Base-by-base conservation (phyloP, 2,113 vertebrate species). In the Natator depressus region DNA sequence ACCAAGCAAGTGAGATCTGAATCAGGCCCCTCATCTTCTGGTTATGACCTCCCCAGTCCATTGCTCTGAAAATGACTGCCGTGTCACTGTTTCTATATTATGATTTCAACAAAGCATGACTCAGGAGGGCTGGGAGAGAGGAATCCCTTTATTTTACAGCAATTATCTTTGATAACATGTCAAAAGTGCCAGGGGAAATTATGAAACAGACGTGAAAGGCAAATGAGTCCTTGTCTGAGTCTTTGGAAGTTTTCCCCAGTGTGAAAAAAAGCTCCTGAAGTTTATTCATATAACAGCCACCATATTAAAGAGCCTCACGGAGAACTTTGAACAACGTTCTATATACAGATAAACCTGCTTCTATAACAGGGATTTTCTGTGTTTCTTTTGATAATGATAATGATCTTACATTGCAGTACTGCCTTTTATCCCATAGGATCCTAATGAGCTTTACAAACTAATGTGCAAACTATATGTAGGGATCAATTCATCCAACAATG, bases 321-420 rank as follows among this genome's bases (percentile, higher is more conserved):
- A 79, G 57, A 95, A 93, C 96, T 96, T 97, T 96, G 97, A 97
- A 93, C 95, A 94, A 94, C 96, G 90, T 91, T 95, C 95, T 92
- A 95, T 90, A 93, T 35, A 80, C 94, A 96, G 96, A 97, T 92
- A 96, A 93, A 97, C 95, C 95, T 96, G 96, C 95, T 94, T 97
- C 95, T 95, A 31, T 55, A 95, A 96, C 97, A 95, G 94, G 93
- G 91, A 93, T 88, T 95, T 87, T 83, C 96, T 92, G 96, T 96
- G 96, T 97, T 97, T 90, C 96, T 97, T 97, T 97, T 97, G 97
- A 97, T 97, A 97, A 82, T 8, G 96, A 96, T 97, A 97, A 97
- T 97, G 97, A 97, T 97, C 97, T 97, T 97, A 97, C 96, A 97
- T 95, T 87, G 89, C 95, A 69, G 87, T n/a, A 35, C 93, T 85